phyloP scores from a whole-genome alignment of 2,888 invertebrate genomes.

The Brenthis hecate region DNA sequence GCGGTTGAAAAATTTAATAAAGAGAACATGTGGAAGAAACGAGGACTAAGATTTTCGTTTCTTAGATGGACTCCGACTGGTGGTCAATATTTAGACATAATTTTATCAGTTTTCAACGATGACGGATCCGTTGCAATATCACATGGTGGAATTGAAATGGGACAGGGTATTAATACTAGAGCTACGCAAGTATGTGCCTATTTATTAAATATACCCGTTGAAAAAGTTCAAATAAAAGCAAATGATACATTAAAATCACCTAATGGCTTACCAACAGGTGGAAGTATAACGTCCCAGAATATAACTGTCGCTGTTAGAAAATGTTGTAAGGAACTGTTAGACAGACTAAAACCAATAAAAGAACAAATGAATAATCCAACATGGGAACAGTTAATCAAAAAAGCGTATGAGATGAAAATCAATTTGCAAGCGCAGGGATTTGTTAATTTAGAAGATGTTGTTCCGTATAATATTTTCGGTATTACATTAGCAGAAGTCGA shows the following conservation, averaged over 20 bases:
- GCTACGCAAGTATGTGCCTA: slow-evolving; percentile 85
- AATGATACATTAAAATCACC: slow-evolving; percentile 83
- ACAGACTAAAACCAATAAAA: slow-evolving; percentile 67
- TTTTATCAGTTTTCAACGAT: slow-evolving; percentile 83
- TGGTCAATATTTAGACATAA: slow-evolving; percentile 58
- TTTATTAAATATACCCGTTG: slow-evolving; percentile 83
- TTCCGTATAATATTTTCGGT: slow-evolving; percentile 71
- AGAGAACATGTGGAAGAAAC: slow-evolving; percentile 88
- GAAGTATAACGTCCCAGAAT: slow-evolving; percentile 85
- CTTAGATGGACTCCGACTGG: slow-evolving; percentile 80
- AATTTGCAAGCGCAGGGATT: slow-evolving; percentile 53
- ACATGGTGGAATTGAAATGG: slow-evolving; percentile 86
- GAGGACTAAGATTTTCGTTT: slow-evolving; percentile 83
- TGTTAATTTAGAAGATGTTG: slow-evolving; percentile 40
- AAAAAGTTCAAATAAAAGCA: slow-evolving; percentile 85
- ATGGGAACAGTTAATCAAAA: slow-evolving; percentile 74
- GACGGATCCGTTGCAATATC: slow-evolving; percentile 85
- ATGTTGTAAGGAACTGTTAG: slow-evolving; percentile 70
- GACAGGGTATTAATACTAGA: slow-evolving; percentile 89
- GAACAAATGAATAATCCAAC: slow-evolving; percentile 59
- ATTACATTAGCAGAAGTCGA: slow-evolving; percentile 84
- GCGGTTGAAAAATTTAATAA: slow-evolving; percentile 80
- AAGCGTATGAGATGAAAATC: slow-evolving; percentile 55
- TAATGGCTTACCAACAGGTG: slow-evolving; percentile 85
- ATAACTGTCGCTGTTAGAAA: slow-evolving; percentile 76